Evolutionary conservation across 2,888 invertebrate genomes (phyloP), one percentile per base, ranked within the genome.

Genomic region (Bellardia bayeri): DNA sequence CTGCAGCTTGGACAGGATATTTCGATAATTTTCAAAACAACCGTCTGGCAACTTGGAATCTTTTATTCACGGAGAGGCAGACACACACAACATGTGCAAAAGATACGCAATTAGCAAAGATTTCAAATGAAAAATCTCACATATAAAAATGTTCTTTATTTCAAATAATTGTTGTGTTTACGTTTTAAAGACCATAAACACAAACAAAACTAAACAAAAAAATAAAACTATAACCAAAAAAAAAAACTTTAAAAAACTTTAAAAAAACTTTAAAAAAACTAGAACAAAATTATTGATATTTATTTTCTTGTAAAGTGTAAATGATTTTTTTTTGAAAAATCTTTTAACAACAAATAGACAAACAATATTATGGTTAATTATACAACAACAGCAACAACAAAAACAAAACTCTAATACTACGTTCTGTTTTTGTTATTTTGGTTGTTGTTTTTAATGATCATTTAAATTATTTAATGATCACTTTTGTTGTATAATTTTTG

Each of bases 21-120:
- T 23, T 23, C 23, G 23, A 23, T 23, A 23, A 23, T 23, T 23
- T 23, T 23, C 23, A 58, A 40, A 30, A 14, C 3, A 58, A n/a
- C 0, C 6, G 30, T 76, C 56, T 83, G 83, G 71, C 78, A 33
- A 49, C 78, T 0, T n/a, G 42, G 5, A 30, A 3, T 8, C 13
- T 23, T 9, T 45, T 30, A 16, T 8, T n/a, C 51, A 54, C 30
- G 13, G 23, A 23, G 23, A 23, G 14, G 30, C 58, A 14, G 33
- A 49, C 63, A 30, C 42, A 63, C 42, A 83, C 33, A 58, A 64
- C 45, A 83, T 83, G 80, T 74, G 78, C 75, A 80, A 78, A 83
- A 74, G 58, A 76, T 81, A 84, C 84, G 83, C 81, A 85, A 86
- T 88, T 88, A 84, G 83, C 88, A 88, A 85, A 88, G 80, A 75